Evolutionary conservation across 2,888 invertebrate species (phyloP), one percentile per base, ranked within the genome.

Genomic region (Limenitis camilla): DNA sequence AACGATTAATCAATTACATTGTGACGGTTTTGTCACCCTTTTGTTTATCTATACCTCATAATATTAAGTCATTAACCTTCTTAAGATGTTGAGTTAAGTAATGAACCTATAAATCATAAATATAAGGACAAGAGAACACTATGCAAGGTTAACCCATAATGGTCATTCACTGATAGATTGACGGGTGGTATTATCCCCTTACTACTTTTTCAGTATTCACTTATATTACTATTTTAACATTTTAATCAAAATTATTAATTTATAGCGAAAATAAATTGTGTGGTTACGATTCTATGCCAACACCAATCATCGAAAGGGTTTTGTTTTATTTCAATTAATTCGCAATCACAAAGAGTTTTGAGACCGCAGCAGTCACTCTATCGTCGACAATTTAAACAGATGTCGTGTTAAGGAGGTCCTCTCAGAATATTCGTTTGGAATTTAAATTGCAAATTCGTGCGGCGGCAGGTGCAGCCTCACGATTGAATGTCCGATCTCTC

Each of bases 361-460:
- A 68, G 66, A 72, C 78, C 78, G 65, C 80, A 78, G 73, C 76
- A 79, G 83, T 81, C 78, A 81, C 80, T 85, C 81, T 74, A 85
- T 86, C 75, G 78, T 75, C 85, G 77, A 74, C 79, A 81, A 85
- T 87, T 85, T 81, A 84, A 85, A 81, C 86, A 87, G 87, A 88
- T 88, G 86, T 88, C 88, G 87, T 88, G 88, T 87, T 88, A 88
- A 88, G 83, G 83, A 88, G 86, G 80, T 84, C 83, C 82, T 86
- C 76, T 69, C 71, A 64, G 76, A 86, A 85, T 84, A 84, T 83
- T 85, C 84, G 80, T 83, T 78, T 55, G 69, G 75, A 81, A 88
- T 88, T 87, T 88, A 88, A 88, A 88, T 88, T 88, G 87, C 85
- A 87, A 88, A 88, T 88, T 85, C 72, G 76, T 76, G 74, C 76